A percentile compares a stretch with the other conserved stretches of the same genome.
Evolutionary conservation across 2,888 invertebrate genomes (phyloP).

Genomic region (Flabesymbios commensalis): DNA sequence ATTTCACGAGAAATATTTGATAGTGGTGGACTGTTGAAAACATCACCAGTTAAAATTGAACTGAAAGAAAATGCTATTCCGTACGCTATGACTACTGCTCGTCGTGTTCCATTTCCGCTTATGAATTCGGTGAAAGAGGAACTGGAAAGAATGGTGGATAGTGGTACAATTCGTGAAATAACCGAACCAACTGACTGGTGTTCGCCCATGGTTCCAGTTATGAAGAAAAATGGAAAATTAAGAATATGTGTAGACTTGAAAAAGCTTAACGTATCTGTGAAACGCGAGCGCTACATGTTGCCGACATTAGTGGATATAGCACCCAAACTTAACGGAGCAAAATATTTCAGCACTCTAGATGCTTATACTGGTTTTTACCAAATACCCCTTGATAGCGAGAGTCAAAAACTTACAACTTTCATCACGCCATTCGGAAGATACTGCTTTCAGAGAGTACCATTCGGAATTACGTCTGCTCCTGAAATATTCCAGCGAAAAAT

Average conservation of each 20-base stretch:
- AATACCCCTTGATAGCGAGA: not conserved
- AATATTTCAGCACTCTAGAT: not conserved
- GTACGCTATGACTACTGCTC: not conserved
- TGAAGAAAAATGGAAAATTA: not conserved
- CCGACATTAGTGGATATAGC: not conserved
- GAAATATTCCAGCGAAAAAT: constrained; percentile 28
- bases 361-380: not conserved
- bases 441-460: constrained; percentile 3
- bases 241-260: constrained; percentile 4
- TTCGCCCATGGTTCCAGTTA: not conserved
- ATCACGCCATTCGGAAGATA: constrained; percentile 7
- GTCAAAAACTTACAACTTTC: constrained; percentile 1
- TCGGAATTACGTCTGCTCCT: constrained; percentile 12
- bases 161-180: not conserved
- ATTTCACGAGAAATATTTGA: too few relatives aligned
- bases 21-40: too few relatives aligned
- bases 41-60: not conserved
- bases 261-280: not conserved
- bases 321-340: not conserved
- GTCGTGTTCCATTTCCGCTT: not conserved
- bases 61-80: not conserved
- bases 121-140: not conserved
- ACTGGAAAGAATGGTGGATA: not conserved
- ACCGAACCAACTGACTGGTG: not conserved
- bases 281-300: constrained; percentile 1